Base-by-base conservation (phyloP, 2,797 vertebrate species). In the Aythya fuligula region DNA sequence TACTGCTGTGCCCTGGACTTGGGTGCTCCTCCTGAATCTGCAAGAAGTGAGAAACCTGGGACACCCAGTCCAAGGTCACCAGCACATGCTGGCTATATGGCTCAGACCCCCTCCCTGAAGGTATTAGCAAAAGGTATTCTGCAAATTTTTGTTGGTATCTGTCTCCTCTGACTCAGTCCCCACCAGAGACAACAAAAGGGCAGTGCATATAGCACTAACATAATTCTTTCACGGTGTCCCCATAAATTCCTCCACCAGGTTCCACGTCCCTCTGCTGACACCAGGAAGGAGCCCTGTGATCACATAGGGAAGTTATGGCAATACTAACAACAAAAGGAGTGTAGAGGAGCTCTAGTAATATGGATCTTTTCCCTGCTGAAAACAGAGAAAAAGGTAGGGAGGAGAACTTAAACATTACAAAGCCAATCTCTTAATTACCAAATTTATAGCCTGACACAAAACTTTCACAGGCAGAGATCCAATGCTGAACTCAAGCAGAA, bases 41-140 rank as follows among this genome's bases (percentile, higher is more conserved):
- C 1, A 1, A 83, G 16, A 80, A 1, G 8, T 38, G 62, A 75
- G 43, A 76, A 81, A 67, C 22, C 60, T 2, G 2, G 47, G 41
- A 70, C 6, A n/a, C 3, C 10, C 28, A 36, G 30, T 43, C 27
- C 32, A 51, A 56, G 51, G 20, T 38, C 38, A 60, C 18, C 34
- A 38, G 8, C 43, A 56, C 39, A 8, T 0, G 0, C 49, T 5
- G 5, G 13, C 11, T 51, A 21, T 1, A 0, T 41, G 22, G 22
- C 24, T 71, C 25, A 34, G 69, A 49, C 17, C 62, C 67, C 14
- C 4, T 47, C 39, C 41, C 24, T 0, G 7, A 61, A 88, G 12
- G 4, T 41, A 28, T 18, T 32, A 58, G 39, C 77, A 64, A 53
- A 77, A 74, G 17, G 7, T 71, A 34, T 80, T 64, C 24, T 64